Percentiles rank a stretch among this genome's conserved stretches.
Evolutionary conservation across 2,888 invertebrate genomes (phyloP).

Genomic region (Herminia tarsipennalis): DNA sequence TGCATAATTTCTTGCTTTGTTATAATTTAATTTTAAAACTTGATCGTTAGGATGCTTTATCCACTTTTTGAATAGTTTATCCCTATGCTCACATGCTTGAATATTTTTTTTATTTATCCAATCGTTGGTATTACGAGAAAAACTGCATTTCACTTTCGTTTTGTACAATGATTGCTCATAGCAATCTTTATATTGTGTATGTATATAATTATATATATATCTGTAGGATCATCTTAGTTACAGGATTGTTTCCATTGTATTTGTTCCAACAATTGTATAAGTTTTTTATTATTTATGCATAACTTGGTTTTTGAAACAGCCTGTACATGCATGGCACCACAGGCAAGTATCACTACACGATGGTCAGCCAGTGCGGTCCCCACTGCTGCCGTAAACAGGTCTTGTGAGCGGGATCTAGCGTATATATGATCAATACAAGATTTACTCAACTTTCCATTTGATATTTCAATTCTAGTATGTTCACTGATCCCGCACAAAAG

Average conservation of each 20-base stretch:
- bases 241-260: background rate
- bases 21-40: background rate
- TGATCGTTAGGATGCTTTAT: background rate
- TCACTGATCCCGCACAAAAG: slow-evolving; percentile 1
- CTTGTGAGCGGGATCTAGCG: background rate
- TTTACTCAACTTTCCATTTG: background rate
- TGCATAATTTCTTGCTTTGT: background rate
- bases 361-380: slow-evolving; percentile 1
- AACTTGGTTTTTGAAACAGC: background rate
- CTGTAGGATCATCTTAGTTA: background rate
- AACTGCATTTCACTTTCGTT: background rate
- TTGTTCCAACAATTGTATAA: background rate
- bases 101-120: background rate
- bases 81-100: background rate
- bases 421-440: background rate
- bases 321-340: background rate
- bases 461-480: slow-evolving; percentile 1
- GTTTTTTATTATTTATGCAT: background rate
- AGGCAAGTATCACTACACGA: background rate
- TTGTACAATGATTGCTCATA: background rate
- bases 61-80: background rate
- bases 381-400: background rate
- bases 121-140: background rate
- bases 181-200: background rate
- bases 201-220: background rate